These are phyloP conservation scores for Sciurus carolinensis DNA, from an alignment of 2,797 vertebrate species.

Conservation along the genomic window DNA sequence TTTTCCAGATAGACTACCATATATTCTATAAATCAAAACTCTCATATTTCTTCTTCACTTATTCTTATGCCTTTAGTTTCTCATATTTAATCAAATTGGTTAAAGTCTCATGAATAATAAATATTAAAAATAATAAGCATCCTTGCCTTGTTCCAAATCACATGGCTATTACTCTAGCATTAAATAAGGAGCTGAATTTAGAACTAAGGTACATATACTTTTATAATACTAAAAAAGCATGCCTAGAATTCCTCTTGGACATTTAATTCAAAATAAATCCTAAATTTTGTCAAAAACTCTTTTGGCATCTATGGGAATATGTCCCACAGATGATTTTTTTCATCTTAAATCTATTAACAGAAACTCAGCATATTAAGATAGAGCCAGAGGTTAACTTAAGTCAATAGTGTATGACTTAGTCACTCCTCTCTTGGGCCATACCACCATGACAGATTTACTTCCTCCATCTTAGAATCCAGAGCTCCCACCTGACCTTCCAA, in stretches of 20 bases:
- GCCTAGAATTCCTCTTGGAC: not conserved
- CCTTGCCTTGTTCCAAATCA: not conserved
- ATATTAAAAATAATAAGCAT: not conserved
- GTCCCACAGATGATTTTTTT: not conserved
- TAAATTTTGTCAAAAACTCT: not conserved
- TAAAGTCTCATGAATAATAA: not conserved
- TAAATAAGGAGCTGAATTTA: not conserved
- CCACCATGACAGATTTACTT: not conserved
- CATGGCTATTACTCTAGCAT: not conserved
- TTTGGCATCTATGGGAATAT: not conserved
- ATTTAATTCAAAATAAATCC: not conserved
- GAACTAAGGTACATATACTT: not conserved
- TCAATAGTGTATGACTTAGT: not conserved
- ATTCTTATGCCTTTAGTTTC: not conserved
- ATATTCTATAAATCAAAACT: not conserved
- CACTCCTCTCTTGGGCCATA: not conserved
- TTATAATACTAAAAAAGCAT: not conserved
- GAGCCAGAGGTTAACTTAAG: not conserved
- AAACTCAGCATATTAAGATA: not conserved
- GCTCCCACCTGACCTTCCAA: too few species aligned
- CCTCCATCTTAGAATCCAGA: not conserved
- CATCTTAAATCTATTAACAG: not conserved
- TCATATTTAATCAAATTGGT: not conserved
- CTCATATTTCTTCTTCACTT: not conserved
- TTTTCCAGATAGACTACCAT: not conserved